These are phyloP conservation scores for Thaumetopoea pityocampa DNA, from an alignment of 1,140 invertebrate genomes.

Conservation along the genomic window DNA sequence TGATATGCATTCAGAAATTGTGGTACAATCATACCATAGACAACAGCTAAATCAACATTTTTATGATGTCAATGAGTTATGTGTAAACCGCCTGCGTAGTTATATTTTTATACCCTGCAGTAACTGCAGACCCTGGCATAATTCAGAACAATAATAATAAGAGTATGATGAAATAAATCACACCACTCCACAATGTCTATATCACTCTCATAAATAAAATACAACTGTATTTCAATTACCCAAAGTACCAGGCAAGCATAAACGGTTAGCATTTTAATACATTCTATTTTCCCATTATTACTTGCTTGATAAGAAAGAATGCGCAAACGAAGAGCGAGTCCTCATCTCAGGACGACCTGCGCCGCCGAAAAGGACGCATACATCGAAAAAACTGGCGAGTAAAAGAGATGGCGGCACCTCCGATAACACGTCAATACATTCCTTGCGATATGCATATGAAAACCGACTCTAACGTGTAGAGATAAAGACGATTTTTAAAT, in stretches of 20 bases:
- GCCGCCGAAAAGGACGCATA: constrained; percentile 56
- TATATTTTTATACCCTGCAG: too few species aligned
- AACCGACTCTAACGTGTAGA: constrained; percentile 10
- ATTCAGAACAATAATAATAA: too few species aligned
- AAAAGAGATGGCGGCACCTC: constrained; percentile 58
- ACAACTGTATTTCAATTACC: constrained; percentile 18
- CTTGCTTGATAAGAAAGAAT: constrained; percentile 57
- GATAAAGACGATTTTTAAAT: constrained; percentile 33
- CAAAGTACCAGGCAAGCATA: constrained; percentile 30
- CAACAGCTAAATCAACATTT: too few species aligned
- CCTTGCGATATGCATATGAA: constrained; percentile 38
- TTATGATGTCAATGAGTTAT: too few species aligned
- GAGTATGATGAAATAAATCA: background rate
- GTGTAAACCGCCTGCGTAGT: too few species aligned
- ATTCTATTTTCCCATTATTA: constrained; percentile 32
- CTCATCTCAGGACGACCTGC: constrained; percentile 55
- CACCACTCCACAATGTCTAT: background rate
- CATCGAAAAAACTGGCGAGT: constrained; percentile 37
- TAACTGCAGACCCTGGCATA: too few species aligned
- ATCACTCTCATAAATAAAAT: constrained; percentile 11
- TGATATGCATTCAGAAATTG: too few species aligned
- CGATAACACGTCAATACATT: constrained; percentile 75
- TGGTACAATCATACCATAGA: too few species aligned
- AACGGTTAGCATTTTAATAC: constrained; percentile 22
- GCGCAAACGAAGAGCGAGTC: constrained; percentile 60